Evolutionary conservation across 2,113 vertebrate species (phyloP).

Genomic region (Oxyruncus cristatus): DNA sequence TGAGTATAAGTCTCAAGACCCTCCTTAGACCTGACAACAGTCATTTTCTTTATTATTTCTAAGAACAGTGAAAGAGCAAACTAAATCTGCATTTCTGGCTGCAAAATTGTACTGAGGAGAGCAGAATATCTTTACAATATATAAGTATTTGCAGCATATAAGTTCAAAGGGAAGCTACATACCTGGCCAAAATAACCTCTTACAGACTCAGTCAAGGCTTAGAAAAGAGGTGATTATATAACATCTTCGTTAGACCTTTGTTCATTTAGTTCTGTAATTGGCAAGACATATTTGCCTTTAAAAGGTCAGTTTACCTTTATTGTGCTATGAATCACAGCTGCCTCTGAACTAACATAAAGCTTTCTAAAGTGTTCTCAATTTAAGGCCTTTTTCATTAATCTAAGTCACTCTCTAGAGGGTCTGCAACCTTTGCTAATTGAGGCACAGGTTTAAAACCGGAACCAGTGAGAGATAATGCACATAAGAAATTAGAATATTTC

Average conservation of each 20-base stretch:
- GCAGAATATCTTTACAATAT: not conserved
- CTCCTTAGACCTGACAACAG: not conserved
- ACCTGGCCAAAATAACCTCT: not conserved
- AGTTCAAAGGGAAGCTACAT: not conserved
- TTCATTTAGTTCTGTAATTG: not conserved
- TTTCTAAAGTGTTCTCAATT: not conserved
- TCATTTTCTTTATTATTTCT: not conserved
- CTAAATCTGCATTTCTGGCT: not conserved
- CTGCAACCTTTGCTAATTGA: not conserved
- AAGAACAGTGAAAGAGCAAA: not conserved
- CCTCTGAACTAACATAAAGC: slow-evolving; percentile 6
- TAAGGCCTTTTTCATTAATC: not conserved
- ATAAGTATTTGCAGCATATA: not conserved
- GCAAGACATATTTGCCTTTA: slow-evolving; percentile 6
- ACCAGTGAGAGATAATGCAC: not conserved
- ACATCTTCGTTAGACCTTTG: slow-evolving; percentile 31
- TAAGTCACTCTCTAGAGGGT: not conserved
- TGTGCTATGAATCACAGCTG: slow-evolving; percentile 28
- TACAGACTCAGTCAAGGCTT: not conserved
- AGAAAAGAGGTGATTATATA: not conserved
- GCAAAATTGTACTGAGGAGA: not conserved
- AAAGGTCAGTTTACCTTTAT: slow-evolving; percentile 55
- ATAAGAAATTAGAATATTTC: not conserved
- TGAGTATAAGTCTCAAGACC: not conserved
- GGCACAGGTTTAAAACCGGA: not conserved